Evolutionary conservation across 2,113 vertebrate genomes (phyloP).

Genomic region (Indicator maculatus): DNA sequence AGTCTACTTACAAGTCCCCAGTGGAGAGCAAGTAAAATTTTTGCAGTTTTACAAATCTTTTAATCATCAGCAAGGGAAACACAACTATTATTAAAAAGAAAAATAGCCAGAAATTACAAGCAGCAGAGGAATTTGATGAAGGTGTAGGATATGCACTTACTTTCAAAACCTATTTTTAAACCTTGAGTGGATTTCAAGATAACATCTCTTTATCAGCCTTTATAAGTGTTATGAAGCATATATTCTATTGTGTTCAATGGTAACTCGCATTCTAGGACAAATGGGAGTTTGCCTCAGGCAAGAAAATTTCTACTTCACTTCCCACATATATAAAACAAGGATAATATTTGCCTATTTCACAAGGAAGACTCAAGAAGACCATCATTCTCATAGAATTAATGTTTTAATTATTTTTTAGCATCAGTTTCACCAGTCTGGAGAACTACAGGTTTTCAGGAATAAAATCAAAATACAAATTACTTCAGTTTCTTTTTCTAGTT

Average conservation of each 20-base stretch:
- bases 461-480: background rate
- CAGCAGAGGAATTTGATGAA: background rate
- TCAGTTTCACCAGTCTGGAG: background rate
- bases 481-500: background rate
- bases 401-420: slow-evolving; percentile 25
- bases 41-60: background rate
- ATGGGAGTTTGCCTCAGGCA: slow-evolving; percentile 52
- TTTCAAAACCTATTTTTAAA: slow-evolving; percentile 28
- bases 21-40: background rate
- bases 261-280: slow-evolving; percentile 44
- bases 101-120: background rate
- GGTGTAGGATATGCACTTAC: background rate
- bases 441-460: background rate
- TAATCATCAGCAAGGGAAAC: background rate
- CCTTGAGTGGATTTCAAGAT: slow-evolving; percentile 15
- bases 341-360: slow-evolving; percentile 49
- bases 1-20: background rate
- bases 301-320: slow-evolving; percentile 60
- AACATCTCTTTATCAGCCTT: slow-evolving; percentile 52
- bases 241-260: slow-evolving; percentile 1
- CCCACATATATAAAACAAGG: slow-evolving; percentile 52
- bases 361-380: slow-evolving; percentile 6
- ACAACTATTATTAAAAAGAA: background rate
- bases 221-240: slow-evolving; percentile 33
- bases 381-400: background rate